Conservation (phyloP, 1,140 invertebrate species). For the Pararge aegeria region DNA sequence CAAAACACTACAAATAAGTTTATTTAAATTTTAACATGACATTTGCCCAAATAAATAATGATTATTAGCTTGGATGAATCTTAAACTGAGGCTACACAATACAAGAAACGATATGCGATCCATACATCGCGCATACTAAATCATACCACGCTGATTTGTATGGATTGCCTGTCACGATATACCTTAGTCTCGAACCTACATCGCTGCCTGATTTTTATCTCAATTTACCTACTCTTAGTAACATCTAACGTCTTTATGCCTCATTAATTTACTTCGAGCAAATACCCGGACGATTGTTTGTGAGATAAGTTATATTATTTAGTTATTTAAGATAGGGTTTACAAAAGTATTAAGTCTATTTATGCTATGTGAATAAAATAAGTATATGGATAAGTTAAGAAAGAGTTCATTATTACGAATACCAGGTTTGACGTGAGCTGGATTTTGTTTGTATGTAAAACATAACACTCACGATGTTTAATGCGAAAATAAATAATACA, state of each 20-base stretch:
- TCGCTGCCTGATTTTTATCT: slow-evolving; percentile 1
- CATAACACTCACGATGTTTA: slow-evolving; percentile 39
- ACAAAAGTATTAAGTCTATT: slow-evolving; percentile 60
- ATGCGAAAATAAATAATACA: slow-evolving; percentile 43
- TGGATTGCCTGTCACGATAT: too few relatives aligned
- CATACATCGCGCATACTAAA: too few relatives aligned
- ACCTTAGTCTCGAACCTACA: background rate
- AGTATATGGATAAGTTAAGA: slow-evolving; percentile 27
- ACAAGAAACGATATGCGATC: too few relatives aligned
- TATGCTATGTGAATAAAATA: slow-evolving; percentile 60
- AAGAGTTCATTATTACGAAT: slow-evolving; percentile 37
- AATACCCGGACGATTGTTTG: slow-evolving; percentile 26
- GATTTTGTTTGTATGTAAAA: slow-evolving; percentile 8
- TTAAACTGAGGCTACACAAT: too few relatives aligned
- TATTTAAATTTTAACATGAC: too few relatives aligned
- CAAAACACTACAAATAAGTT: too few relatives aligned
- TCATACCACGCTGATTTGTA: too few relatives aligned
- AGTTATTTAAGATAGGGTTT: slow-evolving; percentile 40
- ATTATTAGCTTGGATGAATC: too few relatives aligned
- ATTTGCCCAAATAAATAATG: too few relatives aligned
- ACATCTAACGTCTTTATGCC: background rate
- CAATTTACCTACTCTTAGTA: background rate
- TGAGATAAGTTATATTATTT: slow-evolving; percentile 43
- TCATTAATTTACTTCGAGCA: slow-evolving; percentile 6
- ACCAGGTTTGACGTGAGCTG: slow-evolving; percentile 36